Evolutionary conservation across 2,113 vertebrate genomes (phyloP).

Genomic region (Psammodynastes pulverulentus): DNA sequence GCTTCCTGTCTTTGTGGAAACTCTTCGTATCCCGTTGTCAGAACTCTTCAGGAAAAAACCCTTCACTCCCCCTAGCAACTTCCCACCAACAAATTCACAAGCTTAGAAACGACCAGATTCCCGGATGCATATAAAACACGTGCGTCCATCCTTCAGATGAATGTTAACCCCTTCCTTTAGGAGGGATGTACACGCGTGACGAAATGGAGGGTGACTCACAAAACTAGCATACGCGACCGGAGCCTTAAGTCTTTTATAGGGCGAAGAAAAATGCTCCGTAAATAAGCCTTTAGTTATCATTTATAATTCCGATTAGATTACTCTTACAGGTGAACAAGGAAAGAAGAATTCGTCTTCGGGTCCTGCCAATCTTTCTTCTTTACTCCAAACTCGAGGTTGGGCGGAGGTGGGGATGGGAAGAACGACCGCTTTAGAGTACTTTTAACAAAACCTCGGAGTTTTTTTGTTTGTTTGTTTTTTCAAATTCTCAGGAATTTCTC

Average conservation of each 20-base stretch:
- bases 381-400: background rate
- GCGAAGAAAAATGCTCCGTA: background rate
- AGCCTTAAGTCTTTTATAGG: background rate
- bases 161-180: background rate
- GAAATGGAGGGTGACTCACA: background rate
- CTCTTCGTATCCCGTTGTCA: background rate
- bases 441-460: background rate
- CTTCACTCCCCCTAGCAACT: background rate
- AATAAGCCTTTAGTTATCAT: background rate
- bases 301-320: background rate
- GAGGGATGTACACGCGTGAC: background rate
- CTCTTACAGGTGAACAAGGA: background rate
- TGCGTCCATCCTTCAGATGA: background rate
- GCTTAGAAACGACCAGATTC: background rate
- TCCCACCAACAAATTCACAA: background rate
- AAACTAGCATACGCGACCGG: background rate
- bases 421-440: background rate
- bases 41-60: background rate
- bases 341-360: background rate
- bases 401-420: background rate
- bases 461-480: too few relatives aligned
- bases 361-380: background rate
- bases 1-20: background rate
- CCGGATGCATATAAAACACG: background rate
- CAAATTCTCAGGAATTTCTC: background rate